A percentile compares a stretch with the other conserved stretches of the same genome.
Evolutionary conservation across 2,113 vertebrate genomes (phyloP).

Genomic region (Anseranas semipalmata): DNA sequence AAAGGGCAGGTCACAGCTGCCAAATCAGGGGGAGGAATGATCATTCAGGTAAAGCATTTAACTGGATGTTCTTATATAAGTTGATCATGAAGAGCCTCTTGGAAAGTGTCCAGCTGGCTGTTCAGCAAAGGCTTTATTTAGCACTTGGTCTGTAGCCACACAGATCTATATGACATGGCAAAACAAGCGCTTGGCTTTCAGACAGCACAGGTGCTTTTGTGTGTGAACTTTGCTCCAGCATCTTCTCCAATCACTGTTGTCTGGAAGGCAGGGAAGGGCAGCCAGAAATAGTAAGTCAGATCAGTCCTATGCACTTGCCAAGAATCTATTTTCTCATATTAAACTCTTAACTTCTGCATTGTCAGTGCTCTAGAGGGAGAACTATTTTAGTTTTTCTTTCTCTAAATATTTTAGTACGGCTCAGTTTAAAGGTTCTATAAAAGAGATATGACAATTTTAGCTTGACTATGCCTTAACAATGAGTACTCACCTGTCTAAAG

Average conservation of each 20-base stretch:
- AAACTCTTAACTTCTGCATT: neutral
- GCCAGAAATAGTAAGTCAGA: neutral
- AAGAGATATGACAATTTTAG: neutral
- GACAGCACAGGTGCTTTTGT: accelerated
- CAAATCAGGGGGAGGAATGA: neutral
- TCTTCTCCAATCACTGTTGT: neutral
- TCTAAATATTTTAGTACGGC: no score
- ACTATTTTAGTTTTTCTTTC: neutral
- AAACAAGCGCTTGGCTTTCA: neutral
- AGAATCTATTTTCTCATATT: neutral
- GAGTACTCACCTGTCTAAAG: neutral
- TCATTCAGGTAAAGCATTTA: neutral
- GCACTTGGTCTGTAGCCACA: neutral
- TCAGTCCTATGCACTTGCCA: accelerated
- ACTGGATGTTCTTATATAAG: neutral
- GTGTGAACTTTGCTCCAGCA: neutral
- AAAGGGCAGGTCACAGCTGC: no score
- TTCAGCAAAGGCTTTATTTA: neutral
- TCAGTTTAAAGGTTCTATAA: neutral
- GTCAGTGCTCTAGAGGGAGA: no score
- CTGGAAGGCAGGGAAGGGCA: neutral
- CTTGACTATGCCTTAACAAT: neutral
- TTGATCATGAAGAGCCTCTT: neutral
- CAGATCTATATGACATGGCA: accelerated
- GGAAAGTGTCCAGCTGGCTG: neutral